Evolutionary conservation across 2,888 invertebrate species (phyloP), one percentile per base, ranked within the genome.

Genomic region (Leptinotarsa juncta): DNA sequence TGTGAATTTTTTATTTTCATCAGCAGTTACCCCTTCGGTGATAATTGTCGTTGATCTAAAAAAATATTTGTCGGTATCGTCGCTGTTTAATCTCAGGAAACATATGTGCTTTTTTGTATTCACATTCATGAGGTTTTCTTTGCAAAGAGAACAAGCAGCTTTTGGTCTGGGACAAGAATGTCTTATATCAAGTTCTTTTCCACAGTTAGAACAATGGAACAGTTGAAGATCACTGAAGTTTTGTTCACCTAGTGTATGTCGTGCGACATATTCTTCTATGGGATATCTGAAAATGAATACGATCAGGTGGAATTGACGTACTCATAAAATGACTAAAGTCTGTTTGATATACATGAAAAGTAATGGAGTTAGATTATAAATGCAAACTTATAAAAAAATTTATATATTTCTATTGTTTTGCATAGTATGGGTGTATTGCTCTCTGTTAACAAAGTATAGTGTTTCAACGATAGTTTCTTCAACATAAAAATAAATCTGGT

Each of bases 181-280:
- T 14, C 68, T 73, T 14, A 67, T 70, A n/a, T 66, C 67, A 50
- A 72, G 70, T 32, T 68, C 73, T 48, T 69, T 75, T 16, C 51
- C 67, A 65, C 77, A 79, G 20, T 69, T 60, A 23, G 60, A 69
- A 57, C 78, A 79, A 65, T 75, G 74, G n/a, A 67, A 66, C 3
- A 76, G 67, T 62, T 74, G 74, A 49, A 57, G 12, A 57, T 57
- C 14, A 15, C 23, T 53, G 53, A 18, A 20, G 15, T 57, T 20
- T 57, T 18, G 20, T 57, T 57, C 57, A 23, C 57, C 20, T 20
- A 57, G 20, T 26, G 57, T 23, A 14, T 23, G 15, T 15, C 57
- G 23, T 57, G 7, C n/a, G 15, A 57, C 23, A 23, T 15, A 3
- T 57, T 57, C 57, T 23, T 57, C 23, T 3, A 4, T 3, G 57